Conservation (phyloP, 2,888 invertebrate species). For the Parochlus steinenii region DNA sequence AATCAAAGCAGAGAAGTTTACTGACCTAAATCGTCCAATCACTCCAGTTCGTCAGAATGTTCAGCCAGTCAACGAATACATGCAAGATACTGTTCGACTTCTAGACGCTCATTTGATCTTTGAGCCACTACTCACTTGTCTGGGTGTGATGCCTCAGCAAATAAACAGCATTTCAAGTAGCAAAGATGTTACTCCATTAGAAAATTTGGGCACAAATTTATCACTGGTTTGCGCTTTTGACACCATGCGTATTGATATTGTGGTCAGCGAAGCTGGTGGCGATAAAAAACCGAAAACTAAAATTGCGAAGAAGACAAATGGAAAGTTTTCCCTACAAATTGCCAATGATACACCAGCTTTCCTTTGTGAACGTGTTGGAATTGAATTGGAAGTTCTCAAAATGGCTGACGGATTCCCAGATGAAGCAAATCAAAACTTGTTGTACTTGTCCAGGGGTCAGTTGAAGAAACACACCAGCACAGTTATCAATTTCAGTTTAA, state of each 20-base stretch:
- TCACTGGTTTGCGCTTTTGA: conserved; percentile 74
- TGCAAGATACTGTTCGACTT: conserved; percentile 67
- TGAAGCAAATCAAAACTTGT: conserved; percentile 66
- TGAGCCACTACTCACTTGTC: conserved; percentile 73
- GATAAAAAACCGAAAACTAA: conserved; percentile 35
- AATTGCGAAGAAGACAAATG: conserved; percentile 21
- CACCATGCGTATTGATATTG: conserved; percentile 80
- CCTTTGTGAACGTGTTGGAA: conserved; percentile 76
- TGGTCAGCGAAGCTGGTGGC: conserved; percentile 75
- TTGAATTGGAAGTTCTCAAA: conserved; percentile 78
- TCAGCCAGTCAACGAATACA: conserved; percentile 38
- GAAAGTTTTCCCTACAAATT: conserved; percentile 28
- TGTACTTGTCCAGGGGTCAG: conserved; percentile 74
- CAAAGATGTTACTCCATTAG: conserved; percentile 50
- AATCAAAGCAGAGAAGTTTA: conserved; percentile 30
- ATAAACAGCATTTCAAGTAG: conserved; percentile 32
- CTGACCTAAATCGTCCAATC: conserved; percentile 34
- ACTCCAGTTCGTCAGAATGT: conserved; percentile 30
- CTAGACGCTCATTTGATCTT: conserved; percentile 89
- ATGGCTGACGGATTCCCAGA: conserved; percentile 80
- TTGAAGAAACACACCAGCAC: conserved; percentile 84
- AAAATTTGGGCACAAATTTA: conserved; percentile 76
- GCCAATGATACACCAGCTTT: conserved; percentile 69
- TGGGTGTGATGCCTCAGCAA: conserved; percentile 84
- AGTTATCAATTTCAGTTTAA: conserved; percentile 75